Conservation (phyloP, 2,888 invertebrate genomes). For the Leptinotarsa tumamoca region DNA sequence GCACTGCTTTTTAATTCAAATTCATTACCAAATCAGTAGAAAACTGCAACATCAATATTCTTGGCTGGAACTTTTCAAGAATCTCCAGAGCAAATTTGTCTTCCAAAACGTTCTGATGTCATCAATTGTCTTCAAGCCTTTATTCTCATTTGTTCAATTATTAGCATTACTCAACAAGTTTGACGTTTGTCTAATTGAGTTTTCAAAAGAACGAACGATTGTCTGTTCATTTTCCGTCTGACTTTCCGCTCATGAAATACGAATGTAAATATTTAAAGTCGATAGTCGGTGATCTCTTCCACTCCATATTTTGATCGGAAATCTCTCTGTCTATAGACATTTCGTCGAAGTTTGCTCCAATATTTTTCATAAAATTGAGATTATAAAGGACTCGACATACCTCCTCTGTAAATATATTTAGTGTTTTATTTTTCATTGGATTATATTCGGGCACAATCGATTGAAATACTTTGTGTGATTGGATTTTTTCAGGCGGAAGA, state of each 20-base stretch:
- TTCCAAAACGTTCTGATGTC: background rate
- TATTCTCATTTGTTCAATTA: background rate
- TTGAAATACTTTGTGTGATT: background rate
- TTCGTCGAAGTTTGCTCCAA: conserved; percentile 65
- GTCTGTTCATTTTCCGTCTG: conserved; percentile 42
- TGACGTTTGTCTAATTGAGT: conserved; percentile 24
- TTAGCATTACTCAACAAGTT: conserved; percentile 3
- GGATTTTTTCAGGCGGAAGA: background rate
- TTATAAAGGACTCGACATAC: conserved; percentile 65
- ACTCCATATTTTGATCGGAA: conserved; percentile 65
- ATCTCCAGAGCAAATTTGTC: too few species aligned
- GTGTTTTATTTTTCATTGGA: conserved; percentile 54
- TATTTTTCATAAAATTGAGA: conserved; percentile 67
- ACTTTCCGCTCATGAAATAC: conserved; percentile 62
- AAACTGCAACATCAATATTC: too few species aligned
- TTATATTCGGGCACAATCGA: background rate
- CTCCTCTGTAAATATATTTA: conserved; percentile 65
- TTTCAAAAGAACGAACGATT: conserved; percentile 18
- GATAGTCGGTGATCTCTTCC: conserved; percentile 63
- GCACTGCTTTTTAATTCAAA: too few species aligned
- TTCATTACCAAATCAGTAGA: too few species aligned
- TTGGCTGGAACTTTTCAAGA: too few species aligned
- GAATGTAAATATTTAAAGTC: conserved; percentile 66
- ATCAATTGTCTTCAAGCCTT: background rate
- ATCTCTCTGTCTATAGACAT: conserved; percentile 67